Conservation (phyloP, 2,888 invertebrate genomes). For the Cancer borealis region DNA sequence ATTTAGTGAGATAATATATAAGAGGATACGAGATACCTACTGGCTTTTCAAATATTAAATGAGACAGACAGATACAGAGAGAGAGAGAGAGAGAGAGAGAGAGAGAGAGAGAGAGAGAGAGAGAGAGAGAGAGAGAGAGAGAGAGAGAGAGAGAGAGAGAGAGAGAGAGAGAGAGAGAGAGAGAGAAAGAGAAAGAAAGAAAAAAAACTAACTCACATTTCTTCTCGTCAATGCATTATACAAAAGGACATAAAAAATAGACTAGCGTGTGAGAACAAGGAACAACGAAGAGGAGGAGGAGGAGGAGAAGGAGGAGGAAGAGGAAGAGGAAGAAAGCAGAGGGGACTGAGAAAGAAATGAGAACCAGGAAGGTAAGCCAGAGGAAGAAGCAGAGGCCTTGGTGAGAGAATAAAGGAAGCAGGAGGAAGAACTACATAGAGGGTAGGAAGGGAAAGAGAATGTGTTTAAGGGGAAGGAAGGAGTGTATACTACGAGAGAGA, state of each 20-base stretch:
- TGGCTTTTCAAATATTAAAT: slow-evolving; percentile 32
- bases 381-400: background rate
- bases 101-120: slow-evolving; percentile 28
- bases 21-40: slow-evolving; percentile 36
- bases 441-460: background rate
- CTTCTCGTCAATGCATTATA: background rate
- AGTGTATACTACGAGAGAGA: background rate
- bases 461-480: background rate
- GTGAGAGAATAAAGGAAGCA: background rate
- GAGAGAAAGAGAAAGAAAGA: too few relatives aligned
- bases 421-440: background rate
- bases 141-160: background rate
- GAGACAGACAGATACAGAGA: background rate
- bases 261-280: background rate
- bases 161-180: background rate
- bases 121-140: background rate
- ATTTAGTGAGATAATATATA: slow-evolving; percentile 23
- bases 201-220: background rate
- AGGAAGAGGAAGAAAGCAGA: background rate
- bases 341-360: background rate
- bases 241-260: background rate
- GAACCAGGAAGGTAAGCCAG: background rate
- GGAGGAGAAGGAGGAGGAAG: background rate
- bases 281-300: background rate
- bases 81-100: slow-evolving; percentile 22